Evolutionary conservation across 1,140 invertebrate genomes (phyloP), one percentile per base, ranked within the genome.

Genomic region (Drosophila ficusphila): DNA sequence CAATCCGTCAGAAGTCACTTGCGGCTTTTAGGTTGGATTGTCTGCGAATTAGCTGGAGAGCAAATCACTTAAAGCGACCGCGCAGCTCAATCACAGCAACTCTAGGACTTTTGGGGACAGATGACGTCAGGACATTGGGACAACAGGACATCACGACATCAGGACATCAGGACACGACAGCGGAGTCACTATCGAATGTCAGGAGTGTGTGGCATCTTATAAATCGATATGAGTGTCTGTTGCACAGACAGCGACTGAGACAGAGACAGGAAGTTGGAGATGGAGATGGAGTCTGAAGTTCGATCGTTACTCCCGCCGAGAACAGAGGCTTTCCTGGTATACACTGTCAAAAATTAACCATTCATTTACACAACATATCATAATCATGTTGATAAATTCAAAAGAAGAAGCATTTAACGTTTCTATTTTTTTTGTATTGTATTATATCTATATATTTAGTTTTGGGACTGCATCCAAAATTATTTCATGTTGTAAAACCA

Each of bases 221-320:
- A 86, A 83, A 83, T 85, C 81, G 81, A 85, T 85, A 85, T 76
- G 67, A 86, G 76, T 83, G 79, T 77, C 79, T 83, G 79, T 72
- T 76, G 76, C 79, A 58, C 36, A 44, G 12, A 53, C 38, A 53
- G 36, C 58, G 25, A 41, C 23, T 25, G 25, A 12, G 23, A 18
- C 34, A 39, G 14, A n/a, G 12, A 5, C 9, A 5, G 49, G 9
- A 7, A 39, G 7, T 7, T 25, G 16, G 34, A 34, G 27, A 4
- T 7, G 12, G 38, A 23, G 25, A 36, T 16, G 34, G 57, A 31
- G 42, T 27, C 18, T 57, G 46, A 71, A 65, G 49, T 83, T 82
- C 79, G 79, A 82, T 82, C 79, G 58, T 57, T 72, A 76, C 64
- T 49, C 14, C 62, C 65, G 65, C 23, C 36, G 57, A 23, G 56